These are phyloP conservation scores for Limnephilus rhombicus DNA, from an alignment of 2,888 invertebrate species.

Conservation along the genomic window DNA sequence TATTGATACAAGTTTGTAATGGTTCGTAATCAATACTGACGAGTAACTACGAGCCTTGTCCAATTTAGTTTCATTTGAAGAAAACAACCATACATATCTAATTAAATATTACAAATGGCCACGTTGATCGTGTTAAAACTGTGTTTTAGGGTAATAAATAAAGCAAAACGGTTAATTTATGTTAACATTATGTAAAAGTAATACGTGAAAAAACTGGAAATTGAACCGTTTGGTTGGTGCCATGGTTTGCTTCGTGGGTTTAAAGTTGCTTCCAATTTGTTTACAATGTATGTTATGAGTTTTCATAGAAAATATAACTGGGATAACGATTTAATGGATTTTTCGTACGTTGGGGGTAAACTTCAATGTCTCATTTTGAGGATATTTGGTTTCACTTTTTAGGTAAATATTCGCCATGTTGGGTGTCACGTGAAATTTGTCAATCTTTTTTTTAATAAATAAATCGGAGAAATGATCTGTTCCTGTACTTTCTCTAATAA, in stretches of 20 bases:
- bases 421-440: too few species aligned
- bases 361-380: too few species aligned
- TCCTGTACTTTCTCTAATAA: too few species aligned
- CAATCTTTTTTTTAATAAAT: too few species aligned
- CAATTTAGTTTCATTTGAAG: background rate
- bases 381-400: too few species aligned
- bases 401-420: too few species aligned
- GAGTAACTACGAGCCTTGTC: background rate
- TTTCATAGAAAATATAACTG: background rate
- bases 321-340: too few species aligned
- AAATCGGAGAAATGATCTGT: too few species aligned
- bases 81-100: background rate
- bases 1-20: background rate
- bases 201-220: background rate
- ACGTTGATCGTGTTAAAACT: background rate
- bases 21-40: background rate
- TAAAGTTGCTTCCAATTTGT: background rate
- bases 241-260: background rate
- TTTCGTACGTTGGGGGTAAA: too few species aligned
- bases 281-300: background rate
- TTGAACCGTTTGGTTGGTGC: background rate
- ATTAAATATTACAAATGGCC: background rate
- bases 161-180: background rate
- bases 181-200: background rate
- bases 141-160: background rate